Conservation (phyloP, 92 coral and sea anemone genomes). For the Paragorgia papillata region DNA sequence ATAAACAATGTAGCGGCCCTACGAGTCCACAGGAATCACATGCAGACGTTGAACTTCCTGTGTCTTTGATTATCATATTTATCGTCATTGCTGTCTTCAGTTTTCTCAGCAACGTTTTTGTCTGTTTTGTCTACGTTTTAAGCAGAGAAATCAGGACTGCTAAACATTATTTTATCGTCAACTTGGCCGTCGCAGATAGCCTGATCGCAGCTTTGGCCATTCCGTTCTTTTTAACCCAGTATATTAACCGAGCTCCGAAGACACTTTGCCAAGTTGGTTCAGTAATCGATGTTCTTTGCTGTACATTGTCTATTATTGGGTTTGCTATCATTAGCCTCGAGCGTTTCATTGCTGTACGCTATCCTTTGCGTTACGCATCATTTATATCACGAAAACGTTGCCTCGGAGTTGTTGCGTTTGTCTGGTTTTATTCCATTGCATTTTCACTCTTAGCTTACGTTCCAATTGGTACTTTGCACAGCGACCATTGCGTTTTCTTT, state of each 20-base stretch:
- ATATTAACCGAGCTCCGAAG: constrained; percentile 32
- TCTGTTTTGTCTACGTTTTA: constrained; percentile 75
- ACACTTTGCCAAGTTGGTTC: constrained; percentile 64
- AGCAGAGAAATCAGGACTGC: constrained; percentile 76
- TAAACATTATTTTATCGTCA: constrained; percentile 86
- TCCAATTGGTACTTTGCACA: constrained; percentile 48
- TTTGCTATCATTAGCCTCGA: constrained; percentile 82
- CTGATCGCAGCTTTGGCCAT: constrained; percentile 66
- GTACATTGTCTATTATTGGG: constrained; percentile 81
- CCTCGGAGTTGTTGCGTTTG: constrained; percentile 51
- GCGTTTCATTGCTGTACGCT: constrained; percentile 82
- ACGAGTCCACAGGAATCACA: not conserved
- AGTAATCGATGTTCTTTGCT: constrained; percentile 77
- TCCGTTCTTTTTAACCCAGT: constrained; percentile 65
- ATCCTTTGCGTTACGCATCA: constrained; percentile 74
- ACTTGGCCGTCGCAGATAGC: constrained; percentile 81
- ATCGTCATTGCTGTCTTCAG: constrained; percentile 68
- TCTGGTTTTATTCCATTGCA: constrained; percentile 76
- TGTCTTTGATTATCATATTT: constrained; percentile 56
- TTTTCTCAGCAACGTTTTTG: constrained; percentile 69
- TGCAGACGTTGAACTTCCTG: constrained; percentile 2
- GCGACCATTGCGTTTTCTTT: constrained; percentile 63
- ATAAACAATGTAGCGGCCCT: constrained; percentile 1
- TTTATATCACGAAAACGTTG: constrained; percentile 74
- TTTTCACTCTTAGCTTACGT: constrained; percentile 57